phyloP scores from a whole-genome alignment of 2,797 vertebrate genomes.

The Adelosebastes latens region DNA sequence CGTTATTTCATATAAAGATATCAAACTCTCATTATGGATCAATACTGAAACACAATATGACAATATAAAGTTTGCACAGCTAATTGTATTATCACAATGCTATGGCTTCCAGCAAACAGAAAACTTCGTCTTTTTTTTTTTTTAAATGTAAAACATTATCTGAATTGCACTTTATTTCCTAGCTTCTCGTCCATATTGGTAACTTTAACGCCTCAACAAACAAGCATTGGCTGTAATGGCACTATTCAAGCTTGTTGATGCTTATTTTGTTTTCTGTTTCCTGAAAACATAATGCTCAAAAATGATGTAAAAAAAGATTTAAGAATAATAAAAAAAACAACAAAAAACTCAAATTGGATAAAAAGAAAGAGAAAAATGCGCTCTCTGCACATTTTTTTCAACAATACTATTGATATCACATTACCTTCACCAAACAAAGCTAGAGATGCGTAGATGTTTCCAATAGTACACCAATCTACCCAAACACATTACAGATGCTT shows the following conservation, averaged over 20 bases:
- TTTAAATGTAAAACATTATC: slow-evolving; percentile 74
- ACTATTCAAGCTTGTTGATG: slow-evolving; percentile 86
- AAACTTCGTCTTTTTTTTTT: slow-evolving; percentile 78
- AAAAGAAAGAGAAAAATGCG: slow-evolving; percentile 75
- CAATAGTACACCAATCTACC: slow-evolving; percentile 71
- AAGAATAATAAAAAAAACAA: slow-evolving; percentile 60
- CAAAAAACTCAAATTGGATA: slow-evolving; percentile 63
- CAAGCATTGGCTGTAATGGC: slow-evolving; percentile 73
- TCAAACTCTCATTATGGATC: slow-evolving; percentile 92
- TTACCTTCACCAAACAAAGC: slow-evolving; percentile 86
- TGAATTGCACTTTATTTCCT: slow-evolving; percentile 85
- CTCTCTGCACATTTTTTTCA: slow-evolving; percentile 84
- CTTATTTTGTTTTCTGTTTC: slow-evolving; percentile 92
- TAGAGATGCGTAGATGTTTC: slow-evolving; percentile 78
- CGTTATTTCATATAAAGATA: slow-evolving; percentile 92
- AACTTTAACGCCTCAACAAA: slow-evolving; percentile 88
- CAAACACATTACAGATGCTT: slow-evolving; percentile 77
- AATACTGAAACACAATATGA: slow-evolving; percentile 97
- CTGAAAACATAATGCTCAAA: slow-evolving; percentile 93
- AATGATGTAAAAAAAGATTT: slow-evolving; percentile 74
- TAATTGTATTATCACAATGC: slow-evolving; percentile 89
- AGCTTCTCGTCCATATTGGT: slow-evolving; percentile 82
- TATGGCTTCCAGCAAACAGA: slow-evolving; percentile 99
- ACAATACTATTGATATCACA: slow-evolving; percentile 90
- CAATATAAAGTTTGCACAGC: slow-evolving; percentile 91